These are phyloP conservation scores for Babyrousa celebensis DNA, from an alignment of 2,797 vertebrate genomes.

Conservation along the genomic window DNA sequence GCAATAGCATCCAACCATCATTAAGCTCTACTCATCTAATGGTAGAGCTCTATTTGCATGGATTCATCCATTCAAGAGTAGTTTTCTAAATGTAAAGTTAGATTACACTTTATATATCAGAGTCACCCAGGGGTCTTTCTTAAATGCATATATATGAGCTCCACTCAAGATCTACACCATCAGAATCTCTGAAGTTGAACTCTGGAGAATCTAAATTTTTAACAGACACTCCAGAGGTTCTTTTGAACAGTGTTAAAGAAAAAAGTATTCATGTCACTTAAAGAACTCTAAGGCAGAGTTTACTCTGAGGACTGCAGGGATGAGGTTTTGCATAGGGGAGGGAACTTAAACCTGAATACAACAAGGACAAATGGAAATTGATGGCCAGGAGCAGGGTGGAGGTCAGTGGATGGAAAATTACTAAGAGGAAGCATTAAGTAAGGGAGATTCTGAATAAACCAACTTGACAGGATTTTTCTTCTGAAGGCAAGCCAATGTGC, in stretches of 20 bases:
- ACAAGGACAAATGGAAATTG: not conserved
- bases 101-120: not conserved
- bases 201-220: constrained; percentile 2
- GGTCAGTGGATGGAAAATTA: not conserved
- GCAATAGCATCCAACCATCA: constrained; percentile 68
- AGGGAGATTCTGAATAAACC: not conserved
- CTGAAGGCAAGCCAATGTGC: too few species aligned
- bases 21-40: constrained; percentile 46
- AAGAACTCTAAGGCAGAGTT: constrained; percentile 1
- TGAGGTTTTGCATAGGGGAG: not conserved
- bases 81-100: constrained; percentile 32
- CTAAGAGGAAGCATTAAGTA: not conserved
- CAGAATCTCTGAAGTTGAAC: not conserved
- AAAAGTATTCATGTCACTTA: not conserved
- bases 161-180: not conserved
- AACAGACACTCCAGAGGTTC: not conserved
- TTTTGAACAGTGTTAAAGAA: not conserved
- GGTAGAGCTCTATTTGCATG: not conserved
- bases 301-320: not conserved
- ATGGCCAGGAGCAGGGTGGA: not conserved
- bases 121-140: not conserved
- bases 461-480: not conserved
- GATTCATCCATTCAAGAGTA: not conserved
- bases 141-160: not conserved
- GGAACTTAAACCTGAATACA: not conserved